These are phyloP conservation scores for Cygnus buccinator DNA, from an alignment of 2,113 vertebrate genomes.

Conservation along the genomic window DNA sequence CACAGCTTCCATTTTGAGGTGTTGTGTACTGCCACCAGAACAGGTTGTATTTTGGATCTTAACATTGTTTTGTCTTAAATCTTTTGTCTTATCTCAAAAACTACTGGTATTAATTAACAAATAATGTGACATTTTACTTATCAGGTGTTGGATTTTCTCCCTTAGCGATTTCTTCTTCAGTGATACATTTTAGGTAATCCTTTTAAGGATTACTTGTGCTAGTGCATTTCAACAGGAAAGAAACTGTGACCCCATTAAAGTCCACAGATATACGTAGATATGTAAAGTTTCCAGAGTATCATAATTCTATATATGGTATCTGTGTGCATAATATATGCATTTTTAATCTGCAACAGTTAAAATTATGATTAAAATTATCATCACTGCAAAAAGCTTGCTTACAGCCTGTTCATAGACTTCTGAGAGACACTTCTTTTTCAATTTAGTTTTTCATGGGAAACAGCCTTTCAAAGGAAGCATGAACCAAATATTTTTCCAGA, in stretches of 20 bases:
- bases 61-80: not conserved
- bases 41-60: no score
- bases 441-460: not conserved
- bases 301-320: not conserved
- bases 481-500: not conserved
- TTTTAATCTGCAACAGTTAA: not conserved
- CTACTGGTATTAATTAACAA: not conserved
- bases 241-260: not conserved
- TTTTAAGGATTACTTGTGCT: not conserved
- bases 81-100: not conserved
- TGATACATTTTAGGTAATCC: not conserved
- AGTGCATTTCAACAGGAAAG: not conserved
- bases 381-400: not conserved
- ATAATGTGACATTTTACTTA: not conserved
- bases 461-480: not conserved
- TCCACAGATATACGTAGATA: not conserved
- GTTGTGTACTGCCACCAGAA: slow-evolving; percentile 65
- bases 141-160: not conserved
- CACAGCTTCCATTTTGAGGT: slow-evolving; percentile 76
- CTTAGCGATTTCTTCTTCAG: not conserved
- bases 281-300: not conserved
- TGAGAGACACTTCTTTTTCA: not conserved
- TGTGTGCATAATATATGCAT: not conserved
- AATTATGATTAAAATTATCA: not conserved
- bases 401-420: not conserved